A percentile compares a stretch with the other conserved stretches of the same genome.
These are phyloP conservation scores for Luscinia megarhynchos DNA, from an alignment of 2,797 vertebrate genomes.

Conservation along the genomic window DNA sequence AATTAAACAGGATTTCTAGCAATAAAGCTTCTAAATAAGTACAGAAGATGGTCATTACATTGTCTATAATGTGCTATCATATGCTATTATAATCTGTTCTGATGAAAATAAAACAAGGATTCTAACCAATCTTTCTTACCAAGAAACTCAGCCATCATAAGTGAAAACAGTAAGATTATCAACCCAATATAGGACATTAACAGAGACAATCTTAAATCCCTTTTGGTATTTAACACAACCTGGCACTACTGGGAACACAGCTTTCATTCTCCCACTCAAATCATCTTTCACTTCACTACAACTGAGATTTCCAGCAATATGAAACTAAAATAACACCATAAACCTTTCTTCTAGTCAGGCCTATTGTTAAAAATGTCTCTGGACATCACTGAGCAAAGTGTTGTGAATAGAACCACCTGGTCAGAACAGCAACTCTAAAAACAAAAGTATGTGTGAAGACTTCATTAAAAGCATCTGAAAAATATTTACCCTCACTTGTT, in stretches of 20 bases:
- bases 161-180: neutral
- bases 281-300: constrained; percentile 45
- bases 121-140: neutral
- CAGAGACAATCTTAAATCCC: neutral
- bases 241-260: neutral
- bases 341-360: neutral
- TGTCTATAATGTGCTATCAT: neutral
- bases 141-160: neutral
- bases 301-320: constrained; percentile 26
- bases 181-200: neutral
- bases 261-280: constrained; percentile 49
- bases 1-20: constrained; percentile 31
- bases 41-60: neutral
- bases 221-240: neutral
- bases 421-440: neutral
- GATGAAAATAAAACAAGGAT: neutral
- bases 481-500: neutral
- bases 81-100: neutral
- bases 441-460: neutral
- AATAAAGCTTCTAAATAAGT: constrained; percentile 49
- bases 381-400: neutral
- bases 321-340: constrained; percentile 4
- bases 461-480: neutral
- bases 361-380: neutral
- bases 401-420: neutral